phyloP scores from a whole-genome alignment of 2,888 invertebrate species.

The Andricus curvator region DNA sequence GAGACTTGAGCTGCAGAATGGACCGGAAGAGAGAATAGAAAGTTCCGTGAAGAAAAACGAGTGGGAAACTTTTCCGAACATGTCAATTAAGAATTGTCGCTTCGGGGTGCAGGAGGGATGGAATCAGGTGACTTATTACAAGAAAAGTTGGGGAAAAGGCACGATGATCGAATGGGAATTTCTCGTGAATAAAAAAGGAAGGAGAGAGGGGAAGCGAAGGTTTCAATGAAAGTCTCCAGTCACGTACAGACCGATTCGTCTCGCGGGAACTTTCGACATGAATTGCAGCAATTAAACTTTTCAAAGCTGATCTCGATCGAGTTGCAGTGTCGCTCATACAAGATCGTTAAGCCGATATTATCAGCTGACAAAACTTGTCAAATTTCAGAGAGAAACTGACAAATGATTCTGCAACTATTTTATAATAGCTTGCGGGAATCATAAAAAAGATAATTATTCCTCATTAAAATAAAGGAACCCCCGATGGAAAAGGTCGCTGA shows the following conservation, averaged over 20 bases:
- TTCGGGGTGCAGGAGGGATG: background rate
- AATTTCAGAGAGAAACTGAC: background rate
- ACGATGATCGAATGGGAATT: background rate
- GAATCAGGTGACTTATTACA: background rate
- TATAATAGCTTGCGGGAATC: no score
- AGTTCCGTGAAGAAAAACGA: slow-evolving; percentile 51
- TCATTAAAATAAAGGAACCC: no score
- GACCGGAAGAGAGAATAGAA: slow-evolving; percentile 1
- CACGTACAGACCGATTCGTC: slow-evolving; percentile 49
- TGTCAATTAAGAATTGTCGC: slow-evolving; percentile 60
- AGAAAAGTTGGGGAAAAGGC: background rate
- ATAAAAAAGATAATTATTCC: no score
- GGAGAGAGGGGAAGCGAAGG: no score
- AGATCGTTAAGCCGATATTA: slow-evolving; percentile 7
- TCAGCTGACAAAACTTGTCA: background rate
- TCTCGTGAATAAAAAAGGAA: background rate
- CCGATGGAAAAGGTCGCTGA: no score
- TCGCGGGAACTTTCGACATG: slow-evolving; percentile 49
- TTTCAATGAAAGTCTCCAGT: slow-evolving; percentile 28
- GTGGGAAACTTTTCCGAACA: slow-evolving; percentile 57
- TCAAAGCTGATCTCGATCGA: slow-evolving; percentile 48
- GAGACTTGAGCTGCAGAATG: no score
- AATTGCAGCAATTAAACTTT: slow-evolving; percentile 62
- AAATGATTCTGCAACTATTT: no score
- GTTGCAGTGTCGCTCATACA: background rate